A percentile compares a stretch with the other conserved stretches of the same genome.
phyloP scores from a whole-genome alignment of 2,113 vertebrate species.

The Pterocles gutturalis region DNA sequence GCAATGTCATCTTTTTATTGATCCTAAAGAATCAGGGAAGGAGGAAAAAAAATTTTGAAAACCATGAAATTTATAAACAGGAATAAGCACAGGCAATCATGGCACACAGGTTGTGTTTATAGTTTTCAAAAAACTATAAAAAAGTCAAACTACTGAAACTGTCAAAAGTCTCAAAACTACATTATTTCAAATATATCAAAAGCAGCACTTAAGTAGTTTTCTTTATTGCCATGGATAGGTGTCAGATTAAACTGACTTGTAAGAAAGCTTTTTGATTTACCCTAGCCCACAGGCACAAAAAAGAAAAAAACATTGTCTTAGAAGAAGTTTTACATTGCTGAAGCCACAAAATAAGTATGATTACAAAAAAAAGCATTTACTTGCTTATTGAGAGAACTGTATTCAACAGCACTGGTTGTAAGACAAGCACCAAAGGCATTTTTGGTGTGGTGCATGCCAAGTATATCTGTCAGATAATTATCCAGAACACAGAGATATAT shows the following conservation, averaged over 20 bases:
- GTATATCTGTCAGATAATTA: neutral
- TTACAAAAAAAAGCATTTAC: neutral
- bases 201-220: neutral
- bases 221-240: neutral
- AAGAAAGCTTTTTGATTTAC: neutral
- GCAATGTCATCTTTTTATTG: neutral
- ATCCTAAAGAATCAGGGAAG: neutral
- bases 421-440: neutral
- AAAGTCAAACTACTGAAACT: neutral
- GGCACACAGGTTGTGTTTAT: neutral
- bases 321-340: neutral
- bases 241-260: neutral
- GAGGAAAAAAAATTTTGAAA: neutral
- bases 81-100: neutral
- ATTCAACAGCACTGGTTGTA: neutral
- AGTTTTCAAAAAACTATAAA: neutral
- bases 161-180: neutral
- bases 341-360: neutral
- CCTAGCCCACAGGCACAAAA: neutral
- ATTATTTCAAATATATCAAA: neutral
- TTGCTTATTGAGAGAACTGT: neutral
- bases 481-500: neutral
- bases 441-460: neutral
- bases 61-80: neutral
- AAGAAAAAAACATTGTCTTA: neutral